These are phyloP conservation scores for Labroides dimidiatus DNA, from an alignment of 2,797 vertebrate species.

Conservation along the genomic window DNA sequence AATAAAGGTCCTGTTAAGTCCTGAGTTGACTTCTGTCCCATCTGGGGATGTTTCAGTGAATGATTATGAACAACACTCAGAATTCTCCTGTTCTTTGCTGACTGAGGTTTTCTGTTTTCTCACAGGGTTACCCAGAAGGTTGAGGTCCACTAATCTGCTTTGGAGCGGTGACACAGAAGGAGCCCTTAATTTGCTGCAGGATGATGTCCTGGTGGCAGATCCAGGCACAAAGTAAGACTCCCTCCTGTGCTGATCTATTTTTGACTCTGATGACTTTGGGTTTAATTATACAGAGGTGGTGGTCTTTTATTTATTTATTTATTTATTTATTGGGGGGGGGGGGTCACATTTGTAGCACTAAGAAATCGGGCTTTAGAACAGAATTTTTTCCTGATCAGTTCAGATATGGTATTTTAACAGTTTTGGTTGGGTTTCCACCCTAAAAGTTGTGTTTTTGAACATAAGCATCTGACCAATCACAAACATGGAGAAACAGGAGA, in stretches of 20 bases:
- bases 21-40: neutral
- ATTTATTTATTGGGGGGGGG: too few species aligned
- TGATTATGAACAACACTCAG: neutral
- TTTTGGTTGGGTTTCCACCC: too few species aligned
- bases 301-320: too few species aligned
- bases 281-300: neutral
- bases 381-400: too few species aligned
- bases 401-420: too few species aligned
- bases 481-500: too few species aligned
- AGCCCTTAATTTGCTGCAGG: slow-evolving; percentile 87
- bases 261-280: neutral
- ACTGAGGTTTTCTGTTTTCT: slow-evolving; percentile 23
- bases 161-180: slow-evolving; percentile 89
- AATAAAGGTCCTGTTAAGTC: too few species aligned
- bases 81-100: neutral
- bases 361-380: too few species aligned
- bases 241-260: slow-evolving; percentile 8
- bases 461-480: too few species aligned
- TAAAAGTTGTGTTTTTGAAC: too few species aligned
- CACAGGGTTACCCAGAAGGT: slow-evolving; percentile 90
- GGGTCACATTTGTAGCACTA: too few species aligned
- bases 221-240: slow-evolving; percentile 90
- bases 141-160: slow-evolving; percentile 89
- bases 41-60: neutral
- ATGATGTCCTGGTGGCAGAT: slow-evolving; percentile 92